phyloP scores from a whole-genome alignment of 2,888 invertebrate genomes.

The Theodoxus fluviatilis region DNA sequence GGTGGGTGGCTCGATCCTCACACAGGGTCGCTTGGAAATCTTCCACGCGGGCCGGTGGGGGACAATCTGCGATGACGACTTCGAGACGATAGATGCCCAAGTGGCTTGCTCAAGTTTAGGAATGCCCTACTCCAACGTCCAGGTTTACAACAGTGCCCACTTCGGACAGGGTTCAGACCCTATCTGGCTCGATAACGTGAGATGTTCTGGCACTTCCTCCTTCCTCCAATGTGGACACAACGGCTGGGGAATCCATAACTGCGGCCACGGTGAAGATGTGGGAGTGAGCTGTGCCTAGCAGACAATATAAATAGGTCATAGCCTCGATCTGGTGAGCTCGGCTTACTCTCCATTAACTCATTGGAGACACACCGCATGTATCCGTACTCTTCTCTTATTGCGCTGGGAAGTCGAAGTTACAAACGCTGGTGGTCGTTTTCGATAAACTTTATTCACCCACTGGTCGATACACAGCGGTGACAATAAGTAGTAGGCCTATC shows the following conservation, averaged over 20 bases:
- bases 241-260: constrained; percentile 35
- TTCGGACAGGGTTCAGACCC: constrained; percentile 41
- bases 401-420: no score
- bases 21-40: constrained; percentile 40
- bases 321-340: no score
- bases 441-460: no score
- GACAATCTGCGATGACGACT: constrained; percentile 42
- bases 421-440: no score
- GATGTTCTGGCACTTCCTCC: constrained; percentile 38
- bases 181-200: constrained; percentile 42
- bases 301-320: no score
- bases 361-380: no score
- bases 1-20: constrained; percentile 31
- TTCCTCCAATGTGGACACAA: constrained; percentile 39
- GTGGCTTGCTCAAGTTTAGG: background rate
- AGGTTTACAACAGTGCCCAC: constrained; percentile 25
- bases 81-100: constrained; percentile 9
- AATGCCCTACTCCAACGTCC: background rate
- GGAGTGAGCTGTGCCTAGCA: constrained; percentile 39
- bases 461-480: no score
- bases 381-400: no score
- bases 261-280: constrained; percentile 39
- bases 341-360: no score
- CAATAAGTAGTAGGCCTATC: no score
- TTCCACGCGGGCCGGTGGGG: constrained; percentile 42